Base-by-base conservation (phyloP, 2,113 vertebrate species). In the Amphiprion ocellaris region DNA sequence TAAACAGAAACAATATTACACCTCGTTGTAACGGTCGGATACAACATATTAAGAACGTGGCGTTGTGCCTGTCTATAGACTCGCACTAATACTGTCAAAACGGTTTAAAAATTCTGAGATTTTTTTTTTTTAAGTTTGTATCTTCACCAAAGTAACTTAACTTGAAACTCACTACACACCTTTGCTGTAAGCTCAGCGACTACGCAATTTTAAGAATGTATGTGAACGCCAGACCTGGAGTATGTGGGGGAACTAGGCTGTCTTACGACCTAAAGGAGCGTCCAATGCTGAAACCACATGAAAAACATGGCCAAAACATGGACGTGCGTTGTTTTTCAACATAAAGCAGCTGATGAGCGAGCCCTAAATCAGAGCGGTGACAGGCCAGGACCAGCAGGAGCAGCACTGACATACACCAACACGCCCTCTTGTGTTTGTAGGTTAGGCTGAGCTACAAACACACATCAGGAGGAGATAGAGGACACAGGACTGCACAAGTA, bases 361-460 rank as follows among this genome's bases (percentile, higher is more conserved):
- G 37, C 47, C 28, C 23, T 37, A 39, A 71, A 78, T 75, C 73
- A 68, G 46, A 68, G 74, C 61, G 2, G 28, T 33, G 63, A 54
- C 70, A 66, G 83, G 59, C 53, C 77, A 11, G 53, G 59, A 66
- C 71, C 24, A 39, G 30, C 65, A 28, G 44, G 30, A 54, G 39
- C 53, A 12, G 39, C 63, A 23, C 72, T 37, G 69, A 79, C 65
- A 81, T 69, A 86, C 87, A 67, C 84, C 79, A 87, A 94, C 84
- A 86, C 93, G 93, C 94, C 94, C 93, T 91, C 94, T 94, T 90
- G 91, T 92, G 94, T 92, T 74, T 60, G 81, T 60, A 74, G 33
- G 33, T 37, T 37, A 8, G 33, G 8, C 33, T 10, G 1, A 68
- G 46, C 41, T 44, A 15, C 39, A 30, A 30, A 30, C 3, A 6